Evolutionary conservation across 1,140 invertebrate species (phyloP).

Genomic region (Temnothorax curvispinosus): DNA sequence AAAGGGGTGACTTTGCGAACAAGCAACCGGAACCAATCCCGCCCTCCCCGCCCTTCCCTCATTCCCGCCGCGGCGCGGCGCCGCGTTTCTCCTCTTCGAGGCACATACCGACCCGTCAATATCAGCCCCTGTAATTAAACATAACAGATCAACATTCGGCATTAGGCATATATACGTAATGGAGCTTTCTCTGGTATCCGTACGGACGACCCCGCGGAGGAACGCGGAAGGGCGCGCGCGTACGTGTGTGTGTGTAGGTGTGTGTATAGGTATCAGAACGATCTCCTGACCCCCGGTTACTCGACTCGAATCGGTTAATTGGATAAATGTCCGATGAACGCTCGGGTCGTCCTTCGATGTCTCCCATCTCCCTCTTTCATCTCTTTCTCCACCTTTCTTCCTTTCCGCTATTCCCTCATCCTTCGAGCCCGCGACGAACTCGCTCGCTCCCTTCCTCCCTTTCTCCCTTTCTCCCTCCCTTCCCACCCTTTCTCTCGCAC

Average conservation of each 20-base stretch:
- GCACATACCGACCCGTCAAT: conserved; percentile 83
- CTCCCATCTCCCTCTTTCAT: conserved; percentile 51
- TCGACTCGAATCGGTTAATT: conserved; percentile 84
- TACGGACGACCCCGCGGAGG: conserved; percentile 41
- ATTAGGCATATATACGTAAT: conserved; percentile 77
- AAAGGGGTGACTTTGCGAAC: conserved; percentile 84
- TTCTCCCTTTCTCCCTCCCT: conserved; percentile 21
- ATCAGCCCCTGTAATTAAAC: conserved; percentile 85
- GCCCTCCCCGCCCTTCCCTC: conserved; percentile 36
- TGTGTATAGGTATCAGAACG: conserved; percentile 75
- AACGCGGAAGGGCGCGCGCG: conserved; percentile 40
- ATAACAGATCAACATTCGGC: conserved; percentile 85
- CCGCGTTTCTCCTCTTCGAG: conserved; percentile 49
- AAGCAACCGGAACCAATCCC: conserved; percentile 80
- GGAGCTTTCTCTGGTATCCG: conserved; percentile 55
- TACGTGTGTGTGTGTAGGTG: conserved; percentile 40
- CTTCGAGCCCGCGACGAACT: conserved; percentile 24
- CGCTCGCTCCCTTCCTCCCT: conserved; percentile 17
- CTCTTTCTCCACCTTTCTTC: conserved; percentile 59
- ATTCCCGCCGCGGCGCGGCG: neutral
- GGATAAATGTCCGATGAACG: conserved; percentile 86
- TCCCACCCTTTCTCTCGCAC: conserved; percentile 64
- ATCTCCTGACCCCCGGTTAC: conserved; percentile 79
- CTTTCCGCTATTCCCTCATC: conserved; percentile 25
- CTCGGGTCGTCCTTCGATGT: conserved; percentile 67